phyloP scores from a whole-genome alignment of 2,888 invertebrate species.

The Trisateles emortualis region DNA sequence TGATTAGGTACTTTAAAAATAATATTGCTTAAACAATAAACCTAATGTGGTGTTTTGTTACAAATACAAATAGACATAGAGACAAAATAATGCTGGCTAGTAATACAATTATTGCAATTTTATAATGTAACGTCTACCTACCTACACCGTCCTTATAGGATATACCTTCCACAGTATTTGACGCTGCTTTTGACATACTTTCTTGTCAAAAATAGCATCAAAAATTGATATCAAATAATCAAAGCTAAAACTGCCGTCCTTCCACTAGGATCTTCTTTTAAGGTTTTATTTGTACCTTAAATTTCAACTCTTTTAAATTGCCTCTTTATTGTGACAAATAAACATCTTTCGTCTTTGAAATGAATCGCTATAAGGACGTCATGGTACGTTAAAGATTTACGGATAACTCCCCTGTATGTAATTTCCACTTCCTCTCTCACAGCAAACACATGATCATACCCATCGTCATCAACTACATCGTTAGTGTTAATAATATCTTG shows the following conservation, averaged over 20 bases:
- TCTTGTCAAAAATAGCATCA: too few species aligned
- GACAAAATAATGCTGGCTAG: neutral
- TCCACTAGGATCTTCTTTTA: too few species aligned
- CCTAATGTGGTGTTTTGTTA: slow-evolving; percentile 1
- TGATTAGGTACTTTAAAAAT: neutral
- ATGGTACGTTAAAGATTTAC: slow-evolving; percentile 1
- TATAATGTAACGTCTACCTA: neutral
- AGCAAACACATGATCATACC: slow-evolving; percentile 18
- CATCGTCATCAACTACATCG: slow-evolving; percentile 29
- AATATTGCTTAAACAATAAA: neutral
- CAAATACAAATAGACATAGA: slow-evolving; percentile 1
- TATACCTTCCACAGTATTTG: too few species aligned
- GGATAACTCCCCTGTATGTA: slow-evolving; percentile 19
- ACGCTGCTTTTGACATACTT: too few species aligned
- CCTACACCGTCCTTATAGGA: too few species aligned
- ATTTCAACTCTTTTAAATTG: too few species aligned
- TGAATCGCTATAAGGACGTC: too few species aligned
- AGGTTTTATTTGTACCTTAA: too few species aligned
- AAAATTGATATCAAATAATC: too few species aligned
- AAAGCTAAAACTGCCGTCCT: too few species aligned
- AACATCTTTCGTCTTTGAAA: too few species aligned
- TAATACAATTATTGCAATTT: neutral
- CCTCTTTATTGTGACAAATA: too few species aligned
- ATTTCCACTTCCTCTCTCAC: slow-evolving; percentile 31
- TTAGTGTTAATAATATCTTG: slow-evolving; percentile 56